Conservation (phyloP, 2,113 vertebrate species). For the Callaeas wilsoni region DNA sequence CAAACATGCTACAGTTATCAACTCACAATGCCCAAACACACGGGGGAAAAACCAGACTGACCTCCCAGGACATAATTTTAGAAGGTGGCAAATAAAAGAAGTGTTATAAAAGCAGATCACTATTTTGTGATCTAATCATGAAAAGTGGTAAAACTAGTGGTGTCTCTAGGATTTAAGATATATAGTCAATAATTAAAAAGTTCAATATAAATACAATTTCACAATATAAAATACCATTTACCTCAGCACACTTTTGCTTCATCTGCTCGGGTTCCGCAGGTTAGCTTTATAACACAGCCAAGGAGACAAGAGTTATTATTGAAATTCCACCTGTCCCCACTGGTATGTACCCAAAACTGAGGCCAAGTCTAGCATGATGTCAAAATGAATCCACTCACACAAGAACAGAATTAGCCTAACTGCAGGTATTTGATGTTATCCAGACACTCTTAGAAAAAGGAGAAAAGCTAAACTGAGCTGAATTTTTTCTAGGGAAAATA, state of each 20-base stretch:
- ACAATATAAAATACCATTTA: neutral
- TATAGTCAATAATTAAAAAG: neutral
- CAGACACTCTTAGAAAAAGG: neutral
- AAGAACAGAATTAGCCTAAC: neutral
- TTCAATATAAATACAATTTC: neutral
- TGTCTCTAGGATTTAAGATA: neutral
- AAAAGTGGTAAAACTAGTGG: neutral
- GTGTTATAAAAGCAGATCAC: neutral
- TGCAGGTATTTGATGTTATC: constrained; percentile 10
- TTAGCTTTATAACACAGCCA: neutral
- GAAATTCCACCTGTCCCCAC: constrained; percentile 28
- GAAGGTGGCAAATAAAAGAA: neutral
- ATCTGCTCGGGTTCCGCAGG: neutral
- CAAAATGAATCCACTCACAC: constrained; percentile 16
- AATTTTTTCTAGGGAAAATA: neutral
- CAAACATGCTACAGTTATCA: constrained; percentile 70
- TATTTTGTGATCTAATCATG: neutral
- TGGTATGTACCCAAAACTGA: neutral
- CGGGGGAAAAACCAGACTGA: neutral
- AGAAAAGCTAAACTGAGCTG: neutral
- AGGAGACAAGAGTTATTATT: constrained; percentile 1
- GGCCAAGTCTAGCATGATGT: constrained; percentile 22
- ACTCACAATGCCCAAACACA: constrained; percentile 39
- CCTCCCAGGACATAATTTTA: constrained; percentile 17
- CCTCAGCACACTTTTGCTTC: neutral